A percentile compares a stretch with the other conserved stretches of the same genome.
These are phyloP conservation scores for Drosophila nigritarsus DNA, from an alignment of 2,888 invertebrate species.

Conservation along the genomic window DNA sequence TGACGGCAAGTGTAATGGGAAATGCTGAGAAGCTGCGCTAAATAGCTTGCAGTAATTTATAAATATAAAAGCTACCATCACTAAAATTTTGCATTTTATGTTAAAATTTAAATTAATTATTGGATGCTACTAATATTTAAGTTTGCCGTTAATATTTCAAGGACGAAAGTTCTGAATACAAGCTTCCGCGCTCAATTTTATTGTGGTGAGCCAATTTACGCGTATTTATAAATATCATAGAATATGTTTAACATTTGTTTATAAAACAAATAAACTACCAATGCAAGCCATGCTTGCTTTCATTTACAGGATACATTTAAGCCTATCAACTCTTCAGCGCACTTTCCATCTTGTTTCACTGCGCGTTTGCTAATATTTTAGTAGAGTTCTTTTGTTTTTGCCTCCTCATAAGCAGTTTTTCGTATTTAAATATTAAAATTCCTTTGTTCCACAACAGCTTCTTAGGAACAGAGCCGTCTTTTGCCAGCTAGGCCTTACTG, in stretches of 20 bases:
- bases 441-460: conserved; percentile 39
- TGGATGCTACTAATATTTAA: not conserved
- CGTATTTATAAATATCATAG: not conserved
- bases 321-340: not conserved
- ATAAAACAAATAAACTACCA: not conserved
- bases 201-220: too few species aligned
- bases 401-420: conserved; percentile 59
- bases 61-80: not conserved
- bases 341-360: conserved; percentile 5
- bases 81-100: not conserved
- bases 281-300: not conserved
- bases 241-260: not conserved
- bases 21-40: not conserved
- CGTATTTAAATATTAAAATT: conserved; percentile 73
- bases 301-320: not conserved
- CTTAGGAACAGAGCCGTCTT: conserved; percentile 20
- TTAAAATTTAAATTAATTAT: not conserved
- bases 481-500: conserved; percentile 29
- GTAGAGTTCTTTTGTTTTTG: conserved; percentile 33
- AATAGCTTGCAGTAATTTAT: not conserved
- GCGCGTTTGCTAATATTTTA: conserved; percentile 40
- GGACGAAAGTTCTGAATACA: not conserved
- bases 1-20: not conserved
- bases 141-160: not conserved
- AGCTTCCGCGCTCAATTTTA: not conserved